Base-by-base conservation (phyloP, 2,113 vertebrate species). In the Lutjanus erythropterus region DNA sequence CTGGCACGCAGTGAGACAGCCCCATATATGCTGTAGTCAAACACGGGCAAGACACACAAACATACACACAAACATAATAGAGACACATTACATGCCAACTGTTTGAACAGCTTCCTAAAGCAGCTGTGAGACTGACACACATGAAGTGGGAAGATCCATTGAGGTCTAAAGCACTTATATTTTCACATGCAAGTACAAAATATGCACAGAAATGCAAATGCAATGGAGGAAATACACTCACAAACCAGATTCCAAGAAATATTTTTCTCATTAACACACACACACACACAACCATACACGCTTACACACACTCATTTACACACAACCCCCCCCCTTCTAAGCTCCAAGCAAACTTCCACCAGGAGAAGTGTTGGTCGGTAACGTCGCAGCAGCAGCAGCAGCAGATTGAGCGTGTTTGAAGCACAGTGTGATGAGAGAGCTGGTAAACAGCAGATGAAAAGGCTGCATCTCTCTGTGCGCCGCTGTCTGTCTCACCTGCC, bases 361-460 rank as follows among this genome's bases (percentile, higher is more conserved):
- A 88, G 85, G 75, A 85, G 68, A 77, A 81, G 83, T 81, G 80
- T 70, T 76, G 93, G 86, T 76, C 59, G 62, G 89, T 87, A 83
- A 80, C 67, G 85, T 79, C 3, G 84, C 81, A 64, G 88, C 76
- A 86, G 89, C 86, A 93, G 84, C 81, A 64, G 88, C 76, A 86
- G 89, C 86, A 93, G 90, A 92, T 86, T 89, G 89, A 86, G 86
- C 15, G 68, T 27, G 91, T 93, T 94, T 93, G 92, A 94, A 90
- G 92, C 56, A 71, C 75, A 69, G 89, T 42, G 79, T 92, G 93
- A 94, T 93, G 94, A 94, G 88, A 93, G 90, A 89, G 80, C 78
- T 76, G 84, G 89, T 92, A 94, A 92, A 93, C 91, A 86, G 92
- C 93, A 94, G 92, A 94, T 93, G 92, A 94, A 92, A 91, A 52